phyloP scores from a whole-genome alignment of 2,113 vertebrate genomes.

The Daubentonia madagascariensis region DNA sequence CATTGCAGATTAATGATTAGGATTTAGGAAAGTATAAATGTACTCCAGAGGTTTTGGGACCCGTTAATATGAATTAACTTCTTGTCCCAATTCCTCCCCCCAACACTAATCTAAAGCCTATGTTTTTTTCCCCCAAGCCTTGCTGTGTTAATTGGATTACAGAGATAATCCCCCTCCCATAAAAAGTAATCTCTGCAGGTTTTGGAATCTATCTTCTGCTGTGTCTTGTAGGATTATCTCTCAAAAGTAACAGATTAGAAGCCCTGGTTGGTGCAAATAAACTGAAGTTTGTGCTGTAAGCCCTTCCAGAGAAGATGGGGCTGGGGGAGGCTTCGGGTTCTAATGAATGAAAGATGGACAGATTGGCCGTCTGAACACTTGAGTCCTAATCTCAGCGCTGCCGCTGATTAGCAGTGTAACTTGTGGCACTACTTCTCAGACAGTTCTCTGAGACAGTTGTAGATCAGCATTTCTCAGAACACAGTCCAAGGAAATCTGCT shows the following conservation, averaged over 20 bases:
- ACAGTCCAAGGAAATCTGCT: background rate
- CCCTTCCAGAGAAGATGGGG: background rate
- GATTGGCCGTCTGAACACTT: background rate
- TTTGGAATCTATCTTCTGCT: constrained; percentile 62
- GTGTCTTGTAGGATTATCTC: constrained; percentile 69
- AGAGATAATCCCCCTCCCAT: constrained; percentile 66
- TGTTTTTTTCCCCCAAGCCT: background rate
- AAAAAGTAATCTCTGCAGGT: constrained; percentile 70
- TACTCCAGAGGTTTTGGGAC: constrained; percentile 29
- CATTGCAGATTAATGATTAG: constrained; percentile 37
- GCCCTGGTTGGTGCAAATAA: constrained; percentile 54
- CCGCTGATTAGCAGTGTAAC: background rate
- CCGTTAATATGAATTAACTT: constrained; percentile 64
- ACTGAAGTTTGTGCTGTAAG: background rate
- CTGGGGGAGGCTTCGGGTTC: background rate
- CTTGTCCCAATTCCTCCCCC: background rate
- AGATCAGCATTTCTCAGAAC: constrained; percentile 16
- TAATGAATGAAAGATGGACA: background rate
- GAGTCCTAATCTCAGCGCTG: background rate
- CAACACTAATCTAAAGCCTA: constrained; percentile 50
- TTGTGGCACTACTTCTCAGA: background rate
- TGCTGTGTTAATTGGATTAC: constrained; percentile 72
- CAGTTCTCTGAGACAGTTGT: background rate
- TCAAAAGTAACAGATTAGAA: constrained; percentile 62
- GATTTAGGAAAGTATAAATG: constrained; percentile 43